Evolutionary conservation across 2,797 vertebrate genomes (phyloP), one percentile per base, ranked within the genome.

Genomic region (Malurus splendens): DNA sequence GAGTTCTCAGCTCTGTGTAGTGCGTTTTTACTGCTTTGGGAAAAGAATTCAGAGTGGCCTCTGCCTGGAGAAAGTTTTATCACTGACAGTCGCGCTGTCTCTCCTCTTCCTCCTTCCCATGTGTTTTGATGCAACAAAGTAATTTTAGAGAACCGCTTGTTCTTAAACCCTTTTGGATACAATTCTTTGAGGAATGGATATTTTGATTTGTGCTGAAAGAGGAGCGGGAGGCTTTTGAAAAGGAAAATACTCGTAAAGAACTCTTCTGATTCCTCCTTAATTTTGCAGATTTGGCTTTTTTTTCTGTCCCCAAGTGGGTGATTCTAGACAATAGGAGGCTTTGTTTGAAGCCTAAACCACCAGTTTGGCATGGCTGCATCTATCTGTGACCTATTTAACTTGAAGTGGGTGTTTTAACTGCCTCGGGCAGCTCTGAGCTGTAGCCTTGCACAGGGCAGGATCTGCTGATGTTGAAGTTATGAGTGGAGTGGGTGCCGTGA

Each of bases 371-470:
- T 65, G 50, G 62, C 56, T 92, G 28, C 89, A 54, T 90, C 73
- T 90, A 73, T 87, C 59, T 61, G 89, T 96, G 94, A 94, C 94
- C 95, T 85, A 90, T 92, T 95, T 95, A 90, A 66, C 56, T 65
- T 76, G 57, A 89, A 89, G 64, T 73, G 51, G 66, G 23, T 77
- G 8, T 88, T 86, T 89, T 66, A 81, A 66, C 75, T 45, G 77
- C 72, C 54, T 59, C 22, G 38, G 7, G 9, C 80, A 64, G 74
- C 75, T 60, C 41, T 3, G 7, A 78, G 50, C 56, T 52, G 60
- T 36, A 56, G 33, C 19, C 4, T 30, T 52, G 50, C 64, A 14
- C 44, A 14, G 25, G 8, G 2, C 25, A 30, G 41, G 77, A 39
- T 54, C 24, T 67, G 76, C 76, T 45, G 33, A 3, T 73, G 50